Conservation (phyloP, 2,888 invertebrate species). For the Drosophila monieri region DNA sequence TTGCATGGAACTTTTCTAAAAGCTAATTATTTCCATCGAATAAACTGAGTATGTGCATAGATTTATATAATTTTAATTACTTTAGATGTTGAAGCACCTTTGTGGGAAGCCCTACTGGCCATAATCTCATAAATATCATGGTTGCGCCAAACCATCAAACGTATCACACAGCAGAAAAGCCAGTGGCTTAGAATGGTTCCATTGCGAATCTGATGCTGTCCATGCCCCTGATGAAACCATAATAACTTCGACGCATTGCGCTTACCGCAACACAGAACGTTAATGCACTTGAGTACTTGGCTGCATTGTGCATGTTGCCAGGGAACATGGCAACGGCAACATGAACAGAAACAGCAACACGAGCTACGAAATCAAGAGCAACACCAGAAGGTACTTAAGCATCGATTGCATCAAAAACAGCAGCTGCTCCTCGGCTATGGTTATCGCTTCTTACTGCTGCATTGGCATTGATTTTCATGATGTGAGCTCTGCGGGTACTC, state of each 20-base stretch:
- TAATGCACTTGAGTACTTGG: constrained; percentile 45
- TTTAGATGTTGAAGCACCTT: neutral
- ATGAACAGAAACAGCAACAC: neutral
- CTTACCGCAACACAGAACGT: constrained; percentile 46
- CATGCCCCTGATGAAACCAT: constrained; percentile 4
- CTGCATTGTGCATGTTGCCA: constrained; percentile 50
- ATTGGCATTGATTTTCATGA: constrained; percentile 35
- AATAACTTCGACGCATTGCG: constrained; percentile 63
- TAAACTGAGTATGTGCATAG: neutral
- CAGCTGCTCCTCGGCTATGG: constrained; percentile 41
- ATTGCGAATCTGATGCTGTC: neutral
- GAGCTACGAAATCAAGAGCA: neutral
- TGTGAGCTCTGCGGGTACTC: constrained; percentile 1
- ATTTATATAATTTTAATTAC: neutral
- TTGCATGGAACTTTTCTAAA: too few species aligned
- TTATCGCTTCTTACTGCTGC: constrained; percentile 28
- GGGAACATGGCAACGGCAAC: constrained; percentile 4
- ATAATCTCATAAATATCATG: neutral
- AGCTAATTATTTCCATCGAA: too few species aligned
- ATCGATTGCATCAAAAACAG: constrained; percentile 31
- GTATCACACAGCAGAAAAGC: constrained; percentile 5
- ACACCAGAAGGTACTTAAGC: constrained; percentile 21
- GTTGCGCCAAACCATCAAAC: constrained; percentile 6
- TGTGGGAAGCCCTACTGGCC: neutral
- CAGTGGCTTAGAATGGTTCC: neutral